phyloP scores from a whole-genome alignment of 1,140 invertebrate species.

The Platorchestia sp. region DNA sequence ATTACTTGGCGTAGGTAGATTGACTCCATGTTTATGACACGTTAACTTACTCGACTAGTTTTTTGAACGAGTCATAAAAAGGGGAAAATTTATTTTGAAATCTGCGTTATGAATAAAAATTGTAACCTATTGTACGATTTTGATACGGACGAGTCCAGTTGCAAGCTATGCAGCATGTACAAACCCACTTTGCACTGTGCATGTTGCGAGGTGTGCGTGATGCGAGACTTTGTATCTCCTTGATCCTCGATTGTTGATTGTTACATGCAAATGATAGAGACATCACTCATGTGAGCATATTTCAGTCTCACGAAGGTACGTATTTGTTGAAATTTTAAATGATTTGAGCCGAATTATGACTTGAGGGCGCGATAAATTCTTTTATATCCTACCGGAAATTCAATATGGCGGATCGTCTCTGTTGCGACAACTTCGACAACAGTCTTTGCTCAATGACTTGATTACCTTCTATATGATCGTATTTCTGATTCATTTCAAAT shows the following conservation, averaged over 20 bases:
- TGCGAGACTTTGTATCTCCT: background rate
- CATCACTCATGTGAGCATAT: slow-evolving; percentile 38
- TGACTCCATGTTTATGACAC: background rate
- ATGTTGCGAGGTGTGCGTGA: slow-evolving; percentile 22
- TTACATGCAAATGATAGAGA: background rate
- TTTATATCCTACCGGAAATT: slow-evolving; percentile 20
- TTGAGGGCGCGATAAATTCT: background rate
- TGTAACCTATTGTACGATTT: background rate
- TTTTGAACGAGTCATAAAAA: background rate
- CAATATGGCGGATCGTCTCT: slow-evolving; percentile 24
- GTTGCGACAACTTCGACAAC: background rate
- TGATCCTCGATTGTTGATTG: background rate
- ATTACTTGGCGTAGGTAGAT: background rate
- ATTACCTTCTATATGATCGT: background rate
- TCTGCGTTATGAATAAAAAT: background rate
- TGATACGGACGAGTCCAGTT: background rate
- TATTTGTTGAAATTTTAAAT: background rate
- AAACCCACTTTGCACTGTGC: background rate
- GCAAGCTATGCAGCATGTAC: background rate
- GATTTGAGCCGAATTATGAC: background rate
- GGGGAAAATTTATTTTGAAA: background rate
- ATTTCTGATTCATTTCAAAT: background rate
- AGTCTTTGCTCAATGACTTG: background rate
- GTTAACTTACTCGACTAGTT: background rate
- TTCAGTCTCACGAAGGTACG: slow-evolving; percentile 8